A percentile compares a stretch with the other conserved stretches of the same genome.
Evolutionary conservation across 2,113 vertebrate species (phyloP).

Genomic region (Atrichornis clamosus): DNA sequence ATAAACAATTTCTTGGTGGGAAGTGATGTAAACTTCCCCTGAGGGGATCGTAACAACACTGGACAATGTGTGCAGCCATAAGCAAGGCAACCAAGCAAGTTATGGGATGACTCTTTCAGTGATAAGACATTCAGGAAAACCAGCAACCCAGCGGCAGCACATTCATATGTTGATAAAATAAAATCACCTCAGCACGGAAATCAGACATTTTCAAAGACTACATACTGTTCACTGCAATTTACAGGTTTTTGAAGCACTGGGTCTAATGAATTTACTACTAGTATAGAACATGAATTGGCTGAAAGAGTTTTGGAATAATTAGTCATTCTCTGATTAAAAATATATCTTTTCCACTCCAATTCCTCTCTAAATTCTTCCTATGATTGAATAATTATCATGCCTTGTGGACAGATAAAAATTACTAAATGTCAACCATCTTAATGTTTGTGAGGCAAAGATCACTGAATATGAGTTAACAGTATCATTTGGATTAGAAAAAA

Average conservation of each 20-base stretch:
- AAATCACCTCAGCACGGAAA: neutral
- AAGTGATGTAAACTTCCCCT: neutral
- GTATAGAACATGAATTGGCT: neutral
- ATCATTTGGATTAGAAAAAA: neutral
- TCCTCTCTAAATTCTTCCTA: neutral
- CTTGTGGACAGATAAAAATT: slow-evolving; percentile 12
- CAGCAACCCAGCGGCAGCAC: neutral
- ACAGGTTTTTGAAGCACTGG: neutral
- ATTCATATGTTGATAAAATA: neutral
- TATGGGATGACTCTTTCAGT: neutral
- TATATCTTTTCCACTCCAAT: slow-evolving; percentile 25
- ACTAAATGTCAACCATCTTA: neutral
- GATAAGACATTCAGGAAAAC: neutral
- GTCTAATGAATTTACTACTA: neutral
- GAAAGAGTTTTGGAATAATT: slow-evolving; percentile 4
- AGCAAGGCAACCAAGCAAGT: neutral
- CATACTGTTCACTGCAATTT: neutral
- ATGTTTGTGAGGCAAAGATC: neutral
- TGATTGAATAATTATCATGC: slow-evolving; percentile 19
- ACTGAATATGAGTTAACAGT: neutral
- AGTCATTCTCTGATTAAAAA: slow-evolving; percentile 9
- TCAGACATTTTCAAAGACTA: neutral
- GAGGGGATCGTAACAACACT: neutral
- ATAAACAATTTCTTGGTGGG: neutral
- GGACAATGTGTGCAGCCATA: neutral